Evolutionary conservation across 2,797 vertebrate species (phyloP), one percentile per base, ranked within the genome.

Genomic region (Catostomus latipinnis): DNA sequence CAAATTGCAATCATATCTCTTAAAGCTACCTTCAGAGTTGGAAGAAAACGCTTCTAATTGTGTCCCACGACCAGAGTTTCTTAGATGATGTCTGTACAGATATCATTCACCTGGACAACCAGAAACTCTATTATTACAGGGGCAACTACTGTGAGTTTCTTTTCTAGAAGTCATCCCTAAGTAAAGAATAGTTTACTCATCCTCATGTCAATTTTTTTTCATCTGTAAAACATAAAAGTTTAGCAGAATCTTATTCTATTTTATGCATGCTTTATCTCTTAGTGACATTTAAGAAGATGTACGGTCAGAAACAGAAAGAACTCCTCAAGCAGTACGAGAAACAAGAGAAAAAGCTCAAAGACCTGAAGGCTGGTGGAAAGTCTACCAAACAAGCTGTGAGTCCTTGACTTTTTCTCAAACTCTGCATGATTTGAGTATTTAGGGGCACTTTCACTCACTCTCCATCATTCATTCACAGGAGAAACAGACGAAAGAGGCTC

Each of bases 221-320:
- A 34, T 34, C 34, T 34, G 34, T 34, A 2, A 34, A 34, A 34
- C 34, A 34, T 3, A 34, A 34, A 34, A 1, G 34, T 34, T 34
- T 34, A 4, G n/a, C 6, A 45, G 10, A 11, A 53, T 4, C 52
- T 4, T 1, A 49, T 22, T 6, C 8, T 54, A 6, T 34, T 12
- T 43, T 57, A 0, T 11, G 8, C 49, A 46, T 52, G 16, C 18
- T 12, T 65, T 8, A 46, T 43, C 50, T 74, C 0, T 80, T 73
- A 97, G 96, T 98, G 92, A 94, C 96, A 0, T 98, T 98, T 84
- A 98, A 98, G 93, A 98, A 98, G 91, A 98, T 98, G 97, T 97
- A 97, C 34, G 92, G 96, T 74, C 97, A 98, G 84, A 98, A 98
- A 86, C 97, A 98, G 90, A 98, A 97, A 48, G 96, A 97, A 65